Conservation (phyloP, 2,888 invertebrate genomes). For the Campaea margaritaria region DNA sequence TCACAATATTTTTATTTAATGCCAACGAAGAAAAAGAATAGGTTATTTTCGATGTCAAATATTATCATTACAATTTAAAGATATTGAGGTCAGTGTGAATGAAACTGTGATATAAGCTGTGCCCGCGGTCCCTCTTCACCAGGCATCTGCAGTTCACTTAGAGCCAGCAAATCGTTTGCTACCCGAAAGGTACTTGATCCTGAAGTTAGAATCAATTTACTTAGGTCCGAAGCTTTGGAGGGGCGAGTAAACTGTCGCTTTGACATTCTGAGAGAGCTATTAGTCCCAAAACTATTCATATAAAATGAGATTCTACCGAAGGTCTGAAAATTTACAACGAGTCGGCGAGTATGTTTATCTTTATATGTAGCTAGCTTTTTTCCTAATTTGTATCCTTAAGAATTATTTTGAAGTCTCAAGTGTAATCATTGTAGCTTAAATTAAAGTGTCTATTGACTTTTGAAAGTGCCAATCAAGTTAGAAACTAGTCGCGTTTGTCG, state of each 20-base stretch:
- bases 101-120: not conserved
- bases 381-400: no score
- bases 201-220: slow-evolving; percentile 27
- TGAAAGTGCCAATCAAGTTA: no score
- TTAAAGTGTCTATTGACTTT: no score
- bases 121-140: not conserved
- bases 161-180: slow-evolving; percentile 4
- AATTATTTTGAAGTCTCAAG: no score
- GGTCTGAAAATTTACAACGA: not conserved
- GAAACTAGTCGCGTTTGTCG: no score
- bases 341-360: not conserved
- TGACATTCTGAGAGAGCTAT: slow-evolving; percentile 10
- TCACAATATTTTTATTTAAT: no score
- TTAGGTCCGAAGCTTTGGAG: slow-evolving; percentile 22
- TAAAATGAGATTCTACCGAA: slow-evolving; percentile 18
- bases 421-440: no score
- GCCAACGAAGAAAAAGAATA: no score
- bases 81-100: not conserved
- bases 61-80: no score
- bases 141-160: not conserved
- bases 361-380: no score
- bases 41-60: no score
- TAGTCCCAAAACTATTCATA: slow-evolving; percentile 18
- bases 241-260: slow-evolving; percentile 14
- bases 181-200: slow-evolving; percentile 26